These are phyloP conservation scores for Dipodomys ordii DNA, from an alignment of 2,113 vertebrate genomes.

Conservation along the genomic window DNA sequence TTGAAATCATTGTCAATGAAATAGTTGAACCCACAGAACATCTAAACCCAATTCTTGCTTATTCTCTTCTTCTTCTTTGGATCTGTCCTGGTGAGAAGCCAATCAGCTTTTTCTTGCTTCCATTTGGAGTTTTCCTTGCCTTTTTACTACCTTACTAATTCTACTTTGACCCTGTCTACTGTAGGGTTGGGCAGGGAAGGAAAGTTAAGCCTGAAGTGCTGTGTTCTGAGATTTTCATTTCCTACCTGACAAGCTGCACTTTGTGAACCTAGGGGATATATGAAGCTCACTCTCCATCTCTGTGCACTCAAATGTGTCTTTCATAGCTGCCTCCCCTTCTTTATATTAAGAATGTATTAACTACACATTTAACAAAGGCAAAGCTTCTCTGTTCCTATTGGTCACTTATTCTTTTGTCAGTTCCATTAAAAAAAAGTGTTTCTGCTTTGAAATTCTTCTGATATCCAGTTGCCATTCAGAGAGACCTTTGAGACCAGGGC, in stretches of 20 bases:
- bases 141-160: not conserved
- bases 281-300: not conserved
- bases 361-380: not conserved
- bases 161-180: not conserved
- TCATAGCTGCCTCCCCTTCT: not conserved
- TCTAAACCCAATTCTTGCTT: not conserved
- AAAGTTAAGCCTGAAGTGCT: not conserved
- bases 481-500: not conserved
- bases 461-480: not conserved
- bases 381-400: not conserved
- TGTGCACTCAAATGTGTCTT: not conserved
- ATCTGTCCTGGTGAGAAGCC: not conserved
- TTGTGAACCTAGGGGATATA: not conserved
- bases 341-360: not conserved
- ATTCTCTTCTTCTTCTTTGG: not conserved
- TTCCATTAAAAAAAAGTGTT: not conserved
- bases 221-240: not conserved
- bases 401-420: not conserved
- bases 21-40: not conserved
- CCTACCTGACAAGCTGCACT: not conserved
- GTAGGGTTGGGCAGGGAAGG: not conserved
- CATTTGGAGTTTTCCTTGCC: not conserved
- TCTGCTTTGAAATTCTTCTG: not conserved
- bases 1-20: not conserved
- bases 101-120: not conserved